Evolutionary conservation across 2,888 invertebrate species (phyloP), one percentile per base, ranked within the genome.

Genomic region (Polydrusus tereticollis): DNA sequence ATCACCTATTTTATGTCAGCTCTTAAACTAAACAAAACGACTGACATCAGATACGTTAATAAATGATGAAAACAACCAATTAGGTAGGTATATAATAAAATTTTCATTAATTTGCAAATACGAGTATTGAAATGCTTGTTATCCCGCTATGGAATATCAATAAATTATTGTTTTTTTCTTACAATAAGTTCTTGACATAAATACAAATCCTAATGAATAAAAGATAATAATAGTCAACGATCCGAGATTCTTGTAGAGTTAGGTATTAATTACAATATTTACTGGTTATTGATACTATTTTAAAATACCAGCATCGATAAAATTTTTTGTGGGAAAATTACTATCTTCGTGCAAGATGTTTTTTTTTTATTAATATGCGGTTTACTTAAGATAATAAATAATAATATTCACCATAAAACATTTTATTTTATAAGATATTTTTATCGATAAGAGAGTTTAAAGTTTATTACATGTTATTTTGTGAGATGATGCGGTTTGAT

Each of bases 201-300:
- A 52, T 55, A 64, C 18, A 21, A 55, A 55, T 23, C 45, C 16
- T 57, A 66, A 43, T 43, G 43, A 57, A 66, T 66, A 66, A 65
- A 65, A 66, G 65, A 66, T 66, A 55, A 66, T 66, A 55, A 18
- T 43, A 57, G 57, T 66, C 29, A 45, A 20, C 6, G 45, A 66
- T 66, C 57, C 57, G 43, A 45, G 38, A 47, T 47, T 43, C 18
- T 33, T 20, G 16, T 55, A 26, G 16, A 33, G 20, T 16, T 29
- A 47, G n/a, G 26, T n/a, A 47, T 47, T 62, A 45, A 59, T 41
- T 59, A 41, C 10, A 62, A 29, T 62, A 62, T 62, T 62, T 20
- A 62, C 33, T 29, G 62, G 47, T n/a, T 45, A 62, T 62, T 58
- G 38, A 58, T 52, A 55, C 8, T 29, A 23, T 29, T 55, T 29